phyloP scores from a whole-genome alignment of 1,140 invertebrate genomes.

The Lucilia sericata region DNA sequence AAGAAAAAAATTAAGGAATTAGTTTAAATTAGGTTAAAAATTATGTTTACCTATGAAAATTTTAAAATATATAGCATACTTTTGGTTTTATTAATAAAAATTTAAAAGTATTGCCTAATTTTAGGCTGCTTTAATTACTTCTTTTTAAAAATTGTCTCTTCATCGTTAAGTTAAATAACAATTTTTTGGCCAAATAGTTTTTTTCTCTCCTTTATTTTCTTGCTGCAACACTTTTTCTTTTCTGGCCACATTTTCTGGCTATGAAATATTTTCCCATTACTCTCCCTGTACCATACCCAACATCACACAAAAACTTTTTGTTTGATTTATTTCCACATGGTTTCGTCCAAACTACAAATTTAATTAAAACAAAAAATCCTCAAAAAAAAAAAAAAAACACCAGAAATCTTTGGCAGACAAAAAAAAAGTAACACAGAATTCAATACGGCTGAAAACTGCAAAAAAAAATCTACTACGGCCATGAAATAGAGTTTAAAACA shows the following conservation, averaged over 20 bases:
- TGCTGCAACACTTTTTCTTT: background rate
- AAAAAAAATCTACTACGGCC: background rate
- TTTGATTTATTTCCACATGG: conserved; percentile 29
- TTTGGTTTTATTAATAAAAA: no score
- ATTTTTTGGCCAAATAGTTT: background rate
- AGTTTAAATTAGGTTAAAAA: no score
- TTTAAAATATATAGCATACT: no score
- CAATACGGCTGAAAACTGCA: no score
- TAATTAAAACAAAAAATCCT: conserved; percentile 29
- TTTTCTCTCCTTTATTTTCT: background rate
- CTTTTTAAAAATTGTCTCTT: no score
- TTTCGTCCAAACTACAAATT: conserved; percentile 23
- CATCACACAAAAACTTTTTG: conserved; percentile 8
- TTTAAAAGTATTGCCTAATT: no score
- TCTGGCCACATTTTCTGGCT: background rate
- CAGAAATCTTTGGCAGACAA: no score
- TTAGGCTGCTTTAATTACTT: no score
- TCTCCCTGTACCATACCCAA: background rate
- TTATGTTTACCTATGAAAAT: no score
- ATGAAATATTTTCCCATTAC: background rate
- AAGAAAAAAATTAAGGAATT: background rate
- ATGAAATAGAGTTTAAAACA: conserved; percentile 19
- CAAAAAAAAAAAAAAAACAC: background rate
- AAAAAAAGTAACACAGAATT: no score
- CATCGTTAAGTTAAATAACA: background rate